Percentiles rank a stretch among this genome's conserved stretches.
Evolutionary conservation across 1,140 invertebrate genomes (phyloP).

Genomic region (Amphibalanus amphitrite): DNA sequence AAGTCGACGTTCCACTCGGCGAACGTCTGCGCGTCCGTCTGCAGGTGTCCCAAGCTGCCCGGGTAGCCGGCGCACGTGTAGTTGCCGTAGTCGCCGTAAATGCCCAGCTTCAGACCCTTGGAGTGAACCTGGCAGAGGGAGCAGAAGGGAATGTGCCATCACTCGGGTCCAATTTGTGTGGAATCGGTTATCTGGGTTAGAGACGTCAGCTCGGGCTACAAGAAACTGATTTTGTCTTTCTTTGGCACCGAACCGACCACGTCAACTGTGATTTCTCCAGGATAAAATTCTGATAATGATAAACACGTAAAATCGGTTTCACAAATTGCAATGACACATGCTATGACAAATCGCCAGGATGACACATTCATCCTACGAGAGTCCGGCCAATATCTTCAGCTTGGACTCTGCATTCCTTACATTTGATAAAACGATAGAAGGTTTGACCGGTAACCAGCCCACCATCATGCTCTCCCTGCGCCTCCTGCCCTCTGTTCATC

Average conservation of each 20-base stretch:
- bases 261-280: no score
- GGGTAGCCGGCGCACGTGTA: slow-evolving; percentile 91
- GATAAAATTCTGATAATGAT: background rate
- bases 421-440: no score
- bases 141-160: background rate
- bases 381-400: no score
- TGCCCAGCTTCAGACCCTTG: slow-evolving; percentile 86
- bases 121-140: slow-evolving; percentile 77
- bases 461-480: no score
- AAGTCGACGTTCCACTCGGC: slow-evolving; percentile 95
- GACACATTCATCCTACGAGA: no score
- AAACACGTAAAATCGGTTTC: background rate
- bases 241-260: background rate
- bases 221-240: no score
- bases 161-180: background rate
- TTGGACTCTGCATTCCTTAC: no score
- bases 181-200: background rate
- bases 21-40: slow-evolving; percentile 74
- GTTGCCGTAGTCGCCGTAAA: slow-evolving; percentile 92
- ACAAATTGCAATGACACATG: no score
- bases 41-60: slow-evolving; percentile 67
- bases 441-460: no score
- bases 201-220: background rate
- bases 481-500: no score
- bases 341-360: no score